Conservation (phyloP, 2,888 invertebrate genomes). For the Drosophila anceps region DNA sequence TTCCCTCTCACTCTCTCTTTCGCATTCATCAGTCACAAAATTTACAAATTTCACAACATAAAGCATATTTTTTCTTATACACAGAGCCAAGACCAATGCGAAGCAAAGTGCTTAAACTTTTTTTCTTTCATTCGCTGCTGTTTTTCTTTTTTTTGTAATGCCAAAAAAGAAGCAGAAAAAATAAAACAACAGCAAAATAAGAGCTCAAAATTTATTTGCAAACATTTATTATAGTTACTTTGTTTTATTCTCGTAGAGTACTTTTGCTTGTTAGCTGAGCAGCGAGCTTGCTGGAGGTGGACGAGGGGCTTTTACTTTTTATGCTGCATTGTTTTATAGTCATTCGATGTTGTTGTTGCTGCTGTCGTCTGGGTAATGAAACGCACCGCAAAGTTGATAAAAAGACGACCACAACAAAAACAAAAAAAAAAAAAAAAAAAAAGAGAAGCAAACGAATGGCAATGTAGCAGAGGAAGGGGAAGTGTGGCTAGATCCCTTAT, state of each 20-base stretch:
- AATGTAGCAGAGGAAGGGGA: conserved; percentile 22
- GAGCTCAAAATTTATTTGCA: conserved; percentile 79
- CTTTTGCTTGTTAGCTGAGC: conserved; percentile 61
- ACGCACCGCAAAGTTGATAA: conserved; percentile 70
- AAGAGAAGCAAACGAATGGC: conserved; percentile 24
- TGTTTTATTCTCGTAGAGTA: conserved; percentile 75
- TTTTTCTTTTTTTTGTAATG: conserved; percentile 45
- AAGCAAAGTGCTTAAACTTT: conserved; percentile 73
- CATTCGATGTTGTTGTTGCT: conserved; percentile 29
- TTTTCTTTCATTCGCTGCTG: conserved; percentile 42
- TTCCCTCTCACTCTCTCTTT: background rate
- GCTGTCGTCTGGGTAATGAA: conserved; percentile 56
- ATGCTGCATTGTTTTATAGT: conserved; percentile 78
- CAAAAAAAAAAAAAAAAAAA: conserved; percentile 18
- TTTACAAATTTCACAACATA: conserved; percentile 73
- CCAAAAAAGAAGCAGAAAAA: conserved; percentile 39
- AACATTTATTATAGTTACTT: conserved; percentile 81
- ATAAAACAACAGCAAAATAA: conserved; percentile 43
- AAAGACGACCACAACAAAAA: conserved; percentile 48
- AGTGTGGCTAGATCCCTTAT: background rate
- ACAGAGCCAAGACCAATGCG: conserved; percentile 23
- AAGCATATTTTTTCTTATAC: conserved; percentile 77
- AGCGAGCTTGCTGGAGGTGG: background rate
- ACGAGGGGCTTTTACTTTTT: conserved; percentile 53
- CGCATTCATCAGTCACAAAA: conserved; percentile 71